Evolutionary conservation across 2,113 vertebrate species (phyloP).

Genomic region (Pygoscelis antarcticus): DNA sequence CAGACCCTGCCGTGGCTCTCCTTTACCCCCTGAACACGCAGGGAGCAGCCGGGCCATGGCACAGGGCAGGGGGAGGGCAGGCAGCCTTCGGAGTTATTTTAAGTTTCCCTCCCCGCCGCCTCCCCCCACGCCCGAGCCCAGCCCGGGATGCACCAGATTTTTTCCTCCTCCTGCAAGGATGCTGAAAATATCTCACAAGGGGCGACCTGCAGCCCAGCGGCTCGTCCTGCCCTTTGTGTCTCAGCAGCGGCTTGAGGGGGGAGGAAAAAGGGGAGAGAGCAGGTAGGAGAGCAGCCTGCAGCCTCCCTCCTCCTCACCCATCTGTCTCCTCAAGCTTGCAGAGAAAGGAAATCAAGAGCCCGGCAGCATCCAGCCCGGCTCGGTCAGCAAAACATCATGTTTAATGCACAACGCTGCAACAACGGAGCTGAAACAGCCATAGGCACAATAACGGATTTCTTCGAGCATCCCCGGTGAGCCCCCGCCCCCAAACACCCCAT

Average conservation of each 20-base stretch:
- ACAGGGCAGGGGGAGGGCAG: background rate
- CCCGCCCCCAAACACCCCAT: background rate
- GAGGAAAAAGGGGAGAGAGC: background rate
- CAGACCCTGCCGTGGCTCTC: background rate
- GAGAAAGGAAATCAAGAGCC: background rate
- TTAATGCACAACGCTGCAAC: background rate
- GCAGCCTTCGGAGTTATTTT: slow-evolving; percentile 7
- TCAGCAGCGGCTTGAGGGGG: background rate
- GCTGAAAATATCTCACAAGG: background rate
- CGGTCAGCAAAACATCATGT: background rate
- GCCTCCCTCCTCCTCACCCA: background rate
- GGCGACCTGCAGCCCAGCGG: background rate
- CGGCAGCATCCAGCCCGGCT: background rate
- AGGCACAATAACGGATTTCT: background rate
- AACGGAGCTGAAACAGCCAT: background rate
- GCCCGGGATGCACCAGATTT: background rate
- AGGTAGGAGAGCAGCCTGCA: background rate
- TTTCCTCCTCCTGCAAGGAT: background rate
- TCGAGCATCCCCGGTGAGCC: background rate
- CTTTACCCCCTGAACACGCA: rapidly evolving
- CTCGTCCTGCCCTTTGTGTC: background rate
- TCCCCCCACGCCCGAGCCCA: background rate
- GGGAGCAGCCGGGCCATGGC: background rate
- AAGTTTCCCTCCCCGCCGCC: background rate
- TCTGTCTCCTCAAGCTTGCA: background rate